Percentiles rank a stretch among this genome's conserved stretches.
Evolutionary conservation across 1,140 invertebrate genomes (phyloP).

Genomic region (Pristionchus pacificus): DNA sequence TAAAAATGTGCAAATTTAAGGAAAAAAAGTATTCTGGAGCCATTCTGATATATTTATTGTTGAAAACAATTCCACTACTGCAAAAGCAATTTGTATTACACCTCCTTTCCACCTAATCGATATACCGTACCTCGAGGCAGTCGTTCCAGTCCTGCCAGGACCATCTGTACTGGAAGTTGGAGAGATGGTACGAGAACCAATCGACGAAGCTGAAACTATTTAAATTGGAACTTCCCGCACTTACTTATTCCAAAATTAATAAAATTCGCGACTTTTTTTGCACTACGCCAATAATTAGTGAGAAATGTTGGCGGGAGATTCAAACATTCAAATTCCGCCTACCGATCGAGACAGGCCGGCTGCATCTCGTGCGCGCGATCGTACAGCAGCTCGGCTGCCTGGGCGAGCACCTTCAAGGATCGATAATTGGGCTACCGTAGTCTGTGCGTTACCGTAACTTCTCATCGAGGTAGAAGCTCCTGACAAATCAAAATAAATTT

Average conservation of each 20-base stretch:
- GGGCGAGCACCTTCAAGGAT: conserved; percentile 71
- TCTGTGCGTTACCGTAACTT: neutral
- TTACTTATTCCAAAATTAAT: conserved; percentile 18
- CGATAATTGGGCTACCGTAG: neutral
- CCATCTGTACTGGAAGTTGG: conserved; percentile 98
- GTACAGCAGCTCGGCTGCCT: conserved; percentile 93
- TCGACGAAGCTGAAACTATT: conserved; percentile 71
- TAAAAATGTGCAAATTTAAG: too few relatives aligned
- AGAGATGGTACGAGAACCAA: conserved; percentile 98
- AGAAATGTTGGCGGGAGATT: too few relatives aligned
- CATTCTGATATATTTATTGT: too few relatives aligned
- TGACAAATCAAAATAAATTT: too few relatives aligned
- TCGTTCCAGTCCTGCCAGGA: conserved; percentile 73
- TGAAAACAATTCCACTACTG: too few relatives aligned
- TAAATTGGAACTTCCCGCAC: neutral
- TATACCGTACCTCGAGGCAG: conserved; percentile 59
- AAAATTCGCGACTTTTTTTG: too few relatives aligned
- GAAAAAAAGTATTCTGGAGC: too few relatives aligned
- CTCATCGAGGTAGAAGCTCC: too few relatives aligned
- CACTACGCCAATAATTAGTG: too few relatives aligned
- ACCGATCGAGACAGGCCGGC: conserved; percentile 87
- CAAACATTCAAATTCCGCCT: conserved; percentile 8
- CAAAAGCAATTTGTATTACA: too few relatives aligned
- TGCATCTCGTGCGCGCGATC: conserved; percentile 95
- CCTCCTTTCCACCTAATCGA: too few relatives aligned